Percentiles rank a stretch among this genome's conserved stretches.
These are phyloP conservation scores for Lysandra coridon DNA, from an alignment of 2,888 invertebrate genomes.

Conservation along the genomic window DNA sequence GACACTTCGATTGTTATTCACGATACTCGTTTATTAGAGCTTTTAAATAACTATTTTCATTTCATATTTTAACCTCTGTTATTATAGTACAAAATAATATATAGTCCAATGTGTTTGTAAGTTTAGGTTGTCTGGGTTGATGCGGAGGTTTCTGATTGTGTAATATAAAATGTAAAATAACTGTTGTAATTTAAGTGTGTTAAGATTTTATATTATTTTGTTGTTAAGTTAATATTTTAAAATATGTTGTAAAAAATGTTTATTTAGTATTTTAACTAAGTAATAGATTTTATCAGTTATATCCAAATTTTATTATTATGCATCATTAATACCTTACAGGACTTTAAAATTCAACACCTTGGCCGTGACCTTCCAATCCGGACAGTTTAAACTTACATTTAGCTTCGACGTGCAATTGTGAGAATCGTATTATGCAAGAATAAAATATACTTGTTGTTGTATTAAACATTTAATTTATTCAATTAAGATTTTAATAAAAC, in stretches of 20 bases:
- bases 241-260: neutral
- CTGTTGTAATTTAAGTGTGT: neutral
- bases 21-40: slow-evolving; percentile 47
- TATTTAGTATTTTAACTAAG: neutral
- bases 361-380: neutral
- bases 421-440: slow-evolving; percentile 29
- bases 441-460: slow-evolving; percentile 3
- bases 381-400: slow-evolving; percentile 10
- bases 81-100: slow-evolving; percentile 62
- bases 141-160: neutral
- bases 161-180: neutral
- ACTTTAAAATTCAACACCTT: neutral
- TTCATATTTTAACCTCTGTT: slow-evolving; percentile 68
- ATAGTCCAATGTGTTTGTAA: slow-evolving; percentile 32
- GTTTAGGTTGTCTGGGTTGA: neutral
- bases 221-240: neutral
- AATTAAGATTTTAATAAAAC: slow-evolving; percentile 27
- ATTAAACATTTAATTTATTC: slow-evolving; percentile 21
- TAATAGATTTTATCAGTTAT: neutral
- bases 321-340: neutral
- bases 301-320: neutral
- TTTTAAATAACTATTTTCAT: slow-evolving; percentile 51
- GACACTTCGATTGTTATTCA: slow-evolving; percentile 37
- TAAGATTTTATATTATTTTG: neutral
- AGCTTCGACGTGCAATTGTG: slow-evolving; percentile 24